These are phyloP conservation scores for Aplochiton taeniatus DNA, from an alignment of 2,797 vertebrate genomes.

Conservation along the genomic window DNA sequence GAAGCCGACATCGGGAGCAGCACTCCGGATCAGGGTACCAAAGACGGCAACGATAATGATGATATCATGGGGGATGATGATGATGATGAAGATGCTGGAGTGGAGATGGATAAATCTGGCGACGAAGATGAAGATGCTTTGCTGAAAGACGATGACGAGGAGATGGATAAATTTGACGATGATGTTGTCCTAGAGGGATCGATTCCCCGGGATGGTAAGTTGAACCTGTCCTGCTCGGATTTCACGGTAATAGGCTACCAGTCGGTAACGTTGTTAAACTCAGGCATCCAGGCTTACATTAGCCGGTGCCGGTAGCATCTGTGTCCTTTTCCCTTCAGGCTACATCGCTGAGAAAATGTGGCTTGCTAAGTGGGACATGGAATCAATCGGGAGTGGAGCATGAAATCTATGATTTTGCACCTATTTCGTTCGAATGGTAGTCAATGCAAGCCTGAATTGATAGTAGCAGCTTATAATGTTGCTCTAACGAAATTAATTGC, in stretches of 20 bases:
- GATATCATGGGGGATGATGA: conserved; percentile 9
- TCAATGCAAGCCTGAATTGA: too few relatives aligned
- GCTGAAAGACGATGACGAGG: conserved; percentile 25
- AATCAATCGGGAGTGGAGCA: background rate
- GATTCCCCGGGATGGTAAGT: conserved; percentile 12
- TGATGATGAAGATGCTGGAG: conserved; percentile 8
- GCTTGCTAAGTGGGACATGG: too few relatives aligned
- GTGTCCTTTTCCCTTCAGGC: too few relatives aligned
- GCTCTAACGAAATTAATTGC: too few relatives aligned
- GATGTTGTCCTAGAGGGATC: background rate
- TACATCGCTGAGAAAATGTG: background rate
- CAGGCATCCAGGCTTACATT: background rate
- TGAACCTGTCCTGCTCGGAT: background rate
- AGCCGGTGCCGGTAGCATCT: too few relatives aligned
- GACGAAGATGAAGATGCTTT: conserved; percentile 28
- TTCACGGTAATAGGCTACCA: too few relatives aligned
- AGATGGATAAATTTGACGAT: conserved; percentile 25
- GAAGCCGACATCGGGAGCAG: conserved; percentile 21
- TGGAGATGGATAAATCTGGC: conserved; percentile 7
- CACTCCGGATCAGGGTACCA: conserved; percentile 16
- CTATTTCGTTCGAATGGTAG: too few relatives aligned
- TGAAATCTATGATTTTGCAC: background rate
- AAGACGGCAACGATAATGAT: conserved; percentile 54
- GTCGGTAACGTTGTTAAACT: too few relatives aligned
- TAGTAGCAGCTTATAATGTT: too few relatives aligned